Evolutionary conservation across 2,888 invertebrate species (phyloP).

Genomic region (Conus canariensis): DNA sequence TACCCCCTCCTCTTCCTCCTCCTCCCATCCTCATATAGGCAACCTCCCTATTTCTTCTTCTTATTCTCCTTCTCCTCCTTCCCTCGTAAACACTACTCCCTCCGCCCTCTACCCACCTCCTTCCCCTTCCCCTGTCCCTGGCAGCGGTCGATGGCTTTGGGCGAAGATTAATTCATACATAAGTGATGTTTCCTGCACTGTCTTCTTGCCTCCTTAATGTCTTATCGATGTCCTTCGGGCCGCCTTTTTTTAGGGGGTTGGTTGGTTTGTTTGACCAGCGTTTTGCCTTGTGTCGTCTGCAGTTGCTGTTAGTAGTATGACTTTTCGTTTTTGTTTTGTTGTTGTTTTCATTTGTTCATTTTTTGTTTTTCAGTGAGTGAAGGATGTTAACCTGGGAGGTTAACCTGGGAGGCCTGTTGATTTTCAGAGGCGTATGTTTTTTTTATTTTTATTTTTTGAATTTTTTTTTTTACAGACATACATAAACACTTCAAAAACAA

Average conservation of each 20-base stretch:
- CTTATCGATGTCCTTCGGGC: slow-evolving; percentile 34
- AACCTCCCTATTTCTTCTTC: too few relatives aligned
- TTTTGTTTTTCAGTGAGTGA: neutral
- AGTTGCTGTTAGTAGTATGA: neutral
- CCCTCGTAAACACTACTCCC: neutral
- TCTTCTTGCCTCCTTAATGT: slow-evolving; percentile 24
- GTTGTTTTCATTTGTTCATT: neutral
- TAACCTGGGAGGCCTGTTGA: too few relatives aligned
- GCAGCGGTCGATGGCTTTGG: slow-evolving; percentile 22
- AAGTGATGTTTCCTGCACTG: slow-evolving; percentile 35
- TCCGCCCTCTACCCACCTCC: neutral
- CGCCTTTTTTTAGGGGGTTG: neutral
- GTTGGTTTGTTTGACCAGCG: neutral
- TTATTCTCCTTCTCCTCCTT: too few relatives aligned
- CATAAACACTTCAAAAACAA: too few relatives aligned
- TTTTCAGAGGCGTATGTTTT: too few relatives aligned
- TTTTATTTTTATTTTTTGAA: too few relatives aligned
- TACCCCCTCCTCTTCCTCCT: too few relatives aligned
- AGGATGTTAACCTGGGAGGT: too few relatives aligned
- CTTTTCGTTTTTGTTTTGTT: neutral
- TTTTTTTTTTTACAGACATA: too few relatives aligned
- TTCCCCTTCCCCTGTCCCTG: neutral
- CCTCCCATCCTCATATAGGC: neutral
- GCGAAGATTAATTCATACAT: slow-evolving; percentile 45
- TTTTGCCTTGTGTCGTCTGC: neutral